Conservation (phyloP, 2,797 vertebrate species). For the Microctenopoma lineatum region DNA sequence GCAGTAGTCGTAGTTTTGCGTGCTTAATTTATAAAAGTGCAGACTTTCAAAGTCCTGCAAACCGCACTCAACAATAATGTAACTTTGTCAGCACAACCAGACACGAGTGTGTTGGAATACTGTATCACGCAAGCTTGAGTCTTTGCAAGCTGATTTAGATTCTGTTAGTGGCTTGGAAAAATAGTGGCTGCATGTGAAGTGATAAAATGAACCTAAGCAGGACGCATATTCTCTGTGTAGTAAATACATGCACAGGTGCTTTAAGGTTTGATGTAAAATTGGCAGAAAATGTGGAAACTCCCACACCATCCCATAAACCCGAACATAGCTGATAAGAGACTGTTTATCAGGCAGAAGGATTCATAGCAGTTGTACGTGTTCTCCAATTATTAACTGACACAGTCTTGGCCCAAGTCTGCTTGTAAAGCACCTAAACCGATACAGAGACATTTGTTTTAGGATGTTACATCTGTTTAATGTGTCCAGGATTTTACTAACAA, state of each 20-base stretch:
- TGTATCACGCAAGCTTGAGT: neutral
- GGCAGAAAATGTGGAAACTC: slow-evolving; percentile 56
- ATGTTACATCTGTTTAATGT: neutral
- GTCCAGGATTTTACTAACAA: neutral
- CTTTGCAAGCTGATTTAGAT: slow-evolving; percentile 10
- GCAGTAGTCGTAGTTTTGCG: no score
- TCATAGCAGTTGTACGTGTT: slow-evolving; percentile 74
- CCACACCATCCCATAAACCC: slow-evolving; percentile 59
- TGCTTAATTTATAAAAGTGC: neutral
- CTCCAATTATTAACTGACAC: slow-evolving; percentile 83
- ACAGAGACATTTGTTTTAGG: slow-evolving; percentile 21
- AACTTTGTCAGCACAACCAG: slow-evolving; percentile 4
- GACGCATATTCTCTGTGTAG: neutral
- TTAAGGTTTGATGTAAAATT: slow-evolving; percentile 22
- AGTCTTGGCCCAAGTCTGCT: slow-evolving; percentile 52
- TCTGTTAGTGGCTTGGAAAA: neutral
- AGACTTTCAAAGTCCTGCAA: slow-evolving; percentile 4
- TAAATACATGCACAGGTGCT: slow-evolving; percentile 8
- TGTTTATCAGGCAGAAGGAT: slow-evolving; percentile 66
- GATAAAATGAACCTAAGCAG: neutral
- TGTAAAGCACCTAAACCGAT: slow-evolving; percentile 9
- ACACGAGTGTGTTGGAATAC: neutral
- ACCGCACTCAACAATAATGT: neutral
- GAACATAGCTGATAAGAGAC: slow-evolving; percentile 63
- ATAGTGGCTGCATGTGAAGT: no score